phyloP scores from a whole-genome alignment of 1,140 invertebrate genomes.

The Drosophila biarmipes region DNA sequence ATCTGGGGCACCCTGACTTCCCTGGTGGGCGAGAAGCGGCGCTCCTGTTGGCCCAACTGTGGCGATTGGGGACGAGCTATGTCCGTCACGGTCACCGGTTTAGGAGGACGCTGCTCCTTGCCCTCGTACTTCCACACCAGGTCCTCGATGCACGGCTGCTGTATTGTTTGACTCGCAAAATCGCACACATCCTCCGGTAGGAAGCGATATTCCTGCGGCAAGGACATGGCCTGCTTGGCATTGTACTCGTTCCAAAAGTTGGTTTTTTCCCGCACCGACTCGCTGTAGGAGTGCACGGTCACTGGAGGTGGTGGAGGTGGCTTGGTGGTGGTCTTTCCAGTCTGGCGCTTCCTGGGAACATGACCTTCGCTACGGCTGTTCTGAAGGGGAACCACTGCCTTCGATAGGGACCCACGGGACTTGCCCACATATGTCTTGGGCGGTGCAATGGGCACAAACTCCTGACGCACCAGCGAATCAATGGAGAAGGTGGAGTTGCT shows the following conservation, averaged over 20 bases:
- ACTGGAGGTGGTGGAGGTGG: neutral
- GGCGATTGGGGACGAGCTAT: conserved; percentile 69
- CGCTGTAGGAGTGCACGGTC: conserved; percentile 47
- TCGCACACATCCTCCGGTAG: conserved; percentile 64
- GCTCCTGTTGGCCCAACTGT: conserved; percentile 29
- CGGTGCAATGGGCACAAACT: conserved; percentile 51
- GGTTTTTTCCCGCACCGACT: conserved; percentile 68
- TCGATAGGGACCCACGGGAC: conserved; percentile 40
- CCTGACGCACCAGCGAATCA: conserved; percentile 65
- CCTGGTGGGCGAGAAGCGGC: conserved; percentile 75
- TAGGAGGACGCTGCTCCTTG: conserved; percentile 31
- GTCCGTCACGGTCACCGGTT: conserved; percentile 44
- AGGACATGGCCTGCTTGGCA: conserved; percentile 61
- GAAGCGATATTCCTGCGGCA: conserved; percentile 61
- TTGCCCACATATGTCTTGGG: conserved; percentile 67
- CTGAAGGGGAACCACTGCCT: conserved; percentile 48
- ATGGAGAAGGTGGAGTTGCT: conserved; percentile 83
- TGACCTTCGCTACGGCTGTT: conserved; percentile 72
- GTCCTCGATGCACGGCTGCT: conserved; percentile 72
- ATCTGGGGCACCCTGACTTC: conserved; percentile 76
- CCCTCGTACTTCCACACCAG: conserved; percentile 78
- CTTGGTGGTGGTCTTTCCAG: conserved; percentile 8
- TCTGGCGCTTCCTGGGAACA: conserved; percentile 54
- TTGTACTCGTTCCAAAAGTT: conserved; percentile 79
- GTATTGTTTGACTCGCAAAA: conserved; percentile 8